phyloP scores from a whole-genome alignment of 2,888 invertebrate species.

The Gryllus longicercus region DNA sequence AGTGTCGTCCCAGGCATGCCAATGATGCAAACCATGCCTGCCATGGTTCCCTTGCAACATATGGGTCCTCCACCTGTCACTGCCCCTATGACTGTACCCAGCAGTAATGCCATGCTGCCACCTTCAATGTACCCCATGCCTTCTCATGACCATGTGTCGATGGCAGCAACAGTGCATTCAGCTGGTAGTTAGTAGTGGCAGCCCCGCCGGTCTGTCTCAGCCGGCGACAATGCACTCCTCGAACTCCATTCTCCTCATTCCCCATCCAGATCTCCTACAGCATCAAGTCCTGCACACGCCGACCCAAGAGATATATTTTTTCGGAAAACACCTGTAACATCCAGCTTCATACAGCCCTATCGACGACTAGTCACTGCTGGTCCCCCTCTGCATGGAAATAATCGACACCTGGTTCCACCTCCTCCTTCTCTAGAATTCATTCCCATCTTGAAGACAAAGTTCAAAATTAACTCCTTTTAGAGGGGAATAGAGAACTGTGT shows the following conservation, averaged over 20 bases:
- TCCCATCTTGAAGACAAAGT: conserved; percentile 6
- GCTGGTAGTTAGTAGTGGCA: conserved; percentile 17
- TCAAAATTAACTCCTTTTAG: conserved; percentile 9
- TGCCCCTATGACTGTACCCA: neutral
- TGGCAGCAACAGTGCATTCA: conserved; percentile 1
- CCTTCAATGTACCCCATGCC: neutral
- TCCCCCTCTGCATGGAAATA: neutral
- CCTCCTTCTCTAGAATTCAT: neutral
- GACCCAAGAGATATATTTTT: neutral
- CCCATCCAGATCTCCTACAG: neutral
- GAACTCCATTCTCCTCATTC: conserved; percentile 22
- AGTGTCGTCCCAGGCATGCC: neutral
- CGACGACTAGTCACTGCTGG: conserved; percentile 1
- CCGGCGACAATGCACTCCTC: neutral
- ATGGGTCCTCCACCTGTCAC: neutral
- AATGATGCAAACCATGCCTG: neutral
- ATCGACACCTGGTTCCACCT: neutral
- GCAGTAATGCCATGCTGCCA: conserved; percentile 17
- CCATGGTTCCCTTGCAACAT: neutral
- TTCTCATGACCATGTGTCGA: neutral
- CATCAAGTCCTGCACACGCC: neutral
- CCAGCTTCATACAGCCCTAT: neutral
- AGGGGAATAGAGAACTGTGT: neutral
- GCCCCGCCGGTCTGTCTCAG: conserved; percentile 17
- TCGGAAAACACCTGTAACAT: neutral